Evolutionary conservation across 2,113 vertebrate genomes (phyloP).

Genomic region (Leptodactylus fuscus): DNA sequence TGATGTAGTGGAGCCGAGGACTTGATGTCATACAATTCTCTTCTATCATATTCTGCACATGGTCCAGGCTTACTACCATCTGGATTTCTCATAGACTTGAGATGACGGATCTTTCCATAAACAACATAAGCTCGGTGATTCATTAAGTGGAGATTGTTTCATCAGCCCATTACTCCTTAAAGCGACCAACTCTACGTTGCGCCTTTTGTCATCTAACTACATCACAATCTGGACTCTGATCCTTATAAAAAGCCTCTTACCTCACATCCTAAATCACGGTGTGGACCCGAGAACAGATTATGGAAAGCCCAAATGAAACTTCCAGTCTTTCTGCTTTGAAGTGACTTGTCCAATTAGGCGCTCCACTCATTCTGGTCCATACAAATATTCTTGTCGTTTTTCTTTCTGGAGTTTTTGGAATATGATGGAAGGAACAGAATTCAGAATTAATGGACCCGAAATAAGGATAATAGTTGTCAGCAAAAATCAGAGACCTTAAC

Average conservation of each 20-base stretch:
- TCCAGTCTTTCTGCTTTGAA: not conserved
- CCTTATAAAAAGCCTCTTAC: not conserved
- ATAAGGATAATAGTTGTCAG: slow-evolving; percentile 48
- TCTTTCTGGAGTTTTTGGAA: slow-evolving; percentile 9
- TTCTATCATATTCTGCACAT: slow-evolving; percentile 12
- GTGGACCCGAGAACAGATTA: not conserved
- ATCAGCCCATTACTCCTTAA: slow-evolving; percentile 56
- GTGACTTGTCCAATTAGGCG: not conserved
- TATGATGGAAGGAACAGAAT: slow-evolving; percentile 35
- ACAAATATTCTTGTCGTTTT: not conserved
- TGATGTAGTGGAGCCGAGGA: not conserved
- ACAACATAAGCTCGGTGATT: slow-evolving; percentile 55
- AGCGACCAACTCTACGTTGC: slow-evolving; percentile 44
- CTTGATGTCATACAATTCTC: slow-evolving; percentile 4
- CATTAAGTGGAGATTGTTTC: slow-evolving; percentile 57
- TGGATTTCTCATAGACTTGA: slow-evolving; percentile 44
- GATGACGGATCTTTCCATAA: slow-evolving; percentile 55
- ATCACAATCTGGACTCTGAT: slow-evolving; percentile 36
- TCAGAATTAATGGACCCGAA: slow-evolving; percentile 49
- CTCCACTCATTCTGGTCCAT: not conserved
- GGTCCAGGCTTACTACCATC: slow-evolving; percentile 40
- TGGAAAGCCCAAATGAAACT: slow-evolving; percentile 13
- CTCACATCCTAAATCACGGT: slow-evolving; percentile 32
- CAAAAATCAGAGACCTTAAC: slow-evolving; percentile 46
- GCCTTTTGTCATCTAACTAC: slow-evolving; percentile 44